phyloP scores from a whole-genome alignment of 2,113 vertebrate genomes.

The Sardina pilchardus region DNA sequence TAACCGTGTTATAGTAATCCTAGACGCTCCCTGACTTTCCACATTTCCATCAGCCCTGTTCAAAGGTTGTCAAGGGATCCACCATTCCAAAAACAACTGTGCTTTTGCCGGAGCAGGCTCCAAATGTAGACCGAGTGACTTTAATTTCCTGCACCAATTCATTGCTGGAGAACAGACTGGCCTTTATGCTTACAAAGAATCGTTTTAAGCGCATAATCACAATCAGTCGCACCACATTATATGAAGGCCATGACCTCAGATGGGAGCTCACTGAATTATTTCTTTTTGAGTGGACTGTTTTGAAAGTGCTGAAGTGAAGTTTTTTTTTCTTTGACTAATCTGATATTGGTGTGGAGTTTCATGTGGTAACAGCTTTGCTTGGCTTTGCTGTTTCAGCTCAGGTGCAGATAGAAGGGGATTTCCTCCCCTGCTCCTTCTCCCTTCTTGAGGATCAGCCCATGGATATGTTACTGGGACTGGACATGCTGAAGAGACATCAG shows the following conservation, averaged over 20 bases:
- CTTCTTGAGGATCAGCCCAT: slow-evolving; percentile 98
- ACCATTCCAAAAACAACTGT: not conserved
- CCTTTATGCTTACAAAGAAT: too few relatives aligned
- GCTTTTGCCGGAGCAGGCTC: not conserved
- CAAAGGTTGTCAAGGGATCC: not conserved
- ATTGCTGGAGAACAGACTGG: too few relatives aligned
- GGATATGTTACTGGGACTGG: slow-evolving; percentile 98
- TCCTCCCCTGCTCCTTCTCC: slow-evolving; percentile 95
- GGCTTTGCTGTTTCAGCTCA: slow-evolving; percentile 78
- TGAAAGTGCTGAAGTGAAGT: too few relatives aligned
- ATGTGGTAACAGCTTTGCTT: not conserved
- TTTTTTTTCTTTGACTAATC: too few relatives aligned
- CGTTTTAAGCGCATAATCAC: not conserved
- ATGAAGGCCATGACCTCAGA: not conserved
- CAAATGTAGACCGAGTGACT: not conserved
- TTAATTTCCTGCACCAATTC: not conserved
- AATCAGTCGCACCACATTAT: not conserved
- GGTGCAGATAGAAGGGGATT: slow-evolving; percentile 97
- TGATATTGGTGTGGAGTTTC: slow-evolving; percentile 8
- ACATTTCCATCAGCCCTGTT: not conserved
- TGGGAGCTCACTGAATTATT: not conserved
- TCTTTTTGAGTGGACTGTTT: not conserved
- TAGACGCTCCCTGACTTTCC: not conserved
- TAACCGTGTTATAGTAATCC: not conserved
- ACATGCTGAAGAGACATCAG: slow-evolving; percentile 99